phyloP scores from a whole-genome alignment of 2,797 vertebrate genomes.

The Lophius americanus region DNA sequence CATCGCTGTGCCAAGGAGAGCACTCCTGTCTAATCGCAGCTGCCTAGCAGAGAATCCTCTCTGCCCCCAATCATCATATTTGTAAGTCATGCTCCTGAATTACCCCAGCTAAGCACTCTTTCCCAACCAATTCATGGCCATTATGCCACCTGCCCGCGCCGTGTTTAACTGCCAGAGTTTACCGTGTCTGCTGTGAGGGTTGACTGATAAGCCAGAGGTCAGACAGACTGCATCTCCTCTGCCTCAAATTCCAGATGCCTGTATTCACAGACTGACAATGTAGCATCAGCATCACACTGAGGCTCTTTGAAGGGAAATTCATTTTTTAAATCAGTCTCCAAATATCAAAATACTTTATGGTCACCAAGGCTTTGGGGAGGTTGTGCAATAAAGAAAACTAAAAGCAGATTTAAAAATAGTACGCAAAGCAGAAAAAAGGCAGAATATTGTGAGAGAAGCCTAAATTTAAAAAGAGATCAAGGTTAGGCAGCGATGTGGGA shows the following conservation, averaged over 20 bases:
- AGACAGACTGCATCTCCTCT: slow-evolving; percentile 59
- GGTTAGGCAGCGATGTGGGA: slow-evolving; percentile 21
- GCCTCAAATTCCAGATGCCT: slow-evolving; percentile 72
- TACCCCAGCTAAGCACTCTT: slow-evolving; percentile 78
- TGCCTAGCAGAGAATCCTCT: slow-evolving; percentile 74
- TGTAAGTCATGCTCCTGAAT: slow-evolving; percentile 79
- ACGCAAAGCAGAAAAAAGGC: slow-evolving; percentile 8
- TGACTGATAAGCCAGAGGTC: slow-evolving; percentile 61
- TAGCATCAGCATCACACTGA: slow-evolving; percentile 32
- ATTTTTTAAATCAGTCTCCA: slow-evolving; percentile 26
- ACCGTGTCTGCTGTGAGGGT: slow-evolving; percentile 46
- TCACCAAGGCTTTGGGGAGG: slow-evolving; percentile 6
- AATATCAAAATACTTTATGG: slow-evolving; percentile 27
- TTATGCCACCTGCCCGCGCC: slow-evolving; percentile 63
- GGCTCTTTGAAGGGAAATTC: slow-evolving; percentile 48
- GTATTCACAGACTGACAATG: slow-evolving; percentile 48
- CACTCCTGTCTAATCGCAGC: slow-evolving; percentile 82
- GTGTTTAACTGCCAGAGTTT: slow-evolving; percentile 56
- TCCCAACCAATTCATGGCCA: slow-evolving; percentile 69
- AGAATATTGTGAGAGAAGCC: slow-evolving; percentile 2
- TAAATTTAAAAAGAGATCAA: slow-evolving; percentile 33
- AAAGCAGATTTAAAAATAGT: slow-evolving; percentile 24
- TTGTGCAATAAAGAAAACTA: slow-evolving; percentile 25
- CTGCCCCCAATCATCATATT: slow-evolving; percentile 79
- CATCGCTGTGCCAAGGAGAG: slow-evolving; percentile 73